phyloP scores from a whole-genome alignment of 2,113 vertebrate genomes.

The Cavia porcellus region DNA sequence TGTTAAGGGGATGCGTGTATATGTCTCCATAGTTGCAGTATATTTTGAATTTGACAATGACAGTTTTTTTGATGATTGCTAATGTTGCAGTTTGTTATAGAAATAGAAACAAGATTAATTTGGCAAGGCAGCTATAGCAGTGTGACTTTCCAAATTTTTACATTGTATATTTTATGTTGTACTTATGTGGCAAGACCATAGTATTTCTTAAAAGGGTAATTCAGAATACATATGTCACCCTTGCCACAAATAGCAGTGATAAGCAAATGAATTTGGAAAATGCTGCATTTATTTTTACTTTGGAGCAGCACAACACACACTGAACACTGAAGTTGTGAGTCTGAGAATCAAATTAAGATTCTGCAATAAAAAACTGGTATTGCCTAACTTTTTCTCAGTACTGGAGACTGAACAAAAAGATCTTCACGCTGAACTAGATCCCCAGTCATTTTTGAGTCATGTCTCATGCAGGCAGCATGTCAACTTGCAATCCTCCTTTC shows the following conservation, averaged over 20 bases:
- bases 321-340: background rate
- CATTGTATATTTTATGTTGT: background rate
- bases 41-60: background rate
- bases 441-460: background rate
- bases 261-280: background rate
- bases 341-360: background rate
- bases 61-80: background rate
- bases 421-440: background rate
- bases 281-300: background rate
- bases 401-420: background rate
- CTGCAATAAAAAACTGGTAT: slow-evolving; percentile 13
- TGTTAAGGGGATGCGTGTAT: background rate
- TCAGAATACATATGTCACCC: background rate
- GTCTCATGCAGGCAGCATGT: background rate
- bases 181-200: background rate
- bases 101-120: slow-evolving; percentile 31
- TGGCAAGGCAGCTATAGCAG: background rate
- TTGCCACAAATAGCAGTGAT: background rate
- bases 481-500: background rate
- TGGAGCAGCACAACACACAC: background rate
- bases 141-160: slow-evolving; percentile 13
- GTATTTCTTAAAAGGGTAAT: background rate
- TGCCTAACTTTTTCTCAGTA: background rate
- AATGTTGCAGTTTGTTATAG: background rate
- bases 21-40: background rate